phyloP scores from a whole-genome alignment of 2,888 invertebrate genomes.

The Papilio gigon region DNA sequence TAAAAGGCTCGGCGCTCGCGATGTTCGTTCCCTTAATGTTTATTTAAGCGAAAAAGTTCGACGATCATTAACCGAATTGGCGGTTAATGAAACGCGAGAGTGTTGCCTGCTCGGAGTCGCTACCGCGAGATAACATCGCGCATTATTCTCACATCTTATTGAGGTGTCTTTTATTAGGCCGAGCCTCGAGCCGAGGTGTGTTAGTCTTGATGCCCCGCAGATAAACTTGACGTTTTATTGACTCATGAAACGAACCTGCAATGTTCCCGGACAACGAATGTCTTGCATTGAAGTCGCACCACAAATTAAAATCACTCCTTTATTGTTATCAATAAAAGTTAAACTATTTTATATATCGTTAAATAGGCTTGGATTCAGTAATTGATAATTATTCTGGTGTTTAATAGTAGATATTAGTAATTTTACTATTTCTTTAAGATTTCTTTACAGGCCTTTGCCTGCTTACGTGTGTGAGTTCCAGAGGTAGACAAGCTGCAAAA shows the following conservation, averaged over 20 bases:
- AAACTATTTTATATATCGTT: slow-evolving; percentile 25
- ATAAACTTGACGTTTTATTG: slow-evolving; percentile 65
- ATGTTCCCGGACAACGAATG: slow-evolving; percentile 33
- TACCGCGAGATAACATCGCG: slow-evolving; percentile 66
- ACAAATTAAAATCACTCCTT: slow-evolving; percentile 49
- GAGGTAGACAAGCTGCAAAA: too few relatives aligned
- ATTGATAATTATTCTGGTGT: not conserved
- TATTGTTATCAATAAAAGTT: slow-evolving; percentile 42
- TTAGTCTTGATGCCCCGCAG: slow-evolving; percentile 61
- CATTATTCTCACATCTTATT: slow-evolving; percentile 74
- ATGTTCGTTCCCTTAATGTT: slow-evolving; percentile 74
- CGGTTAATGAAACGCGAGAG: slow-evolving; percentile 70
- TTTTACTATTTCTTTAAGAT: not conserved
- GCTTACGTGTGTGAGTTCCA: too few relatives aligned
- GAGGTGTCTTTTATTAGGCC: slow-evolving; percentile 65
- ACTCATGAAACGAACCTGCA: slow-evolving; percentile 49
- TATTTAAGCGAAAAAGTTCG: slow-evolving; percentile 78
- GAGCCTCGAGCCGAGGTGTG: slow-evolving; percentile 68
- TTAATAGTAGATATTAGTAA: not conserved
- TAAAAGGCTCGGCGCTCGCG: slow-evolving; percentile 69
- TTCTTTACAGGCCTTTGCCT: not conserved
- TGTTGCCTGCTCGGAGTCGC: slow-evolving; percentile 57
- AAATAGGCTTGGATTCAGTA: slow-evolving; percentile 31
- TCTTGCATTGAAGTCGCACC: slow-evolving; percentile 49
- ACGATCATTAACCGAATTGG: slow-evolving; percentile 74